These are phyloP conservation scores for Erebia palarica DNA, from an alignment of 2,888 invertebrate species.

Conservation along the genomic window DNA sequence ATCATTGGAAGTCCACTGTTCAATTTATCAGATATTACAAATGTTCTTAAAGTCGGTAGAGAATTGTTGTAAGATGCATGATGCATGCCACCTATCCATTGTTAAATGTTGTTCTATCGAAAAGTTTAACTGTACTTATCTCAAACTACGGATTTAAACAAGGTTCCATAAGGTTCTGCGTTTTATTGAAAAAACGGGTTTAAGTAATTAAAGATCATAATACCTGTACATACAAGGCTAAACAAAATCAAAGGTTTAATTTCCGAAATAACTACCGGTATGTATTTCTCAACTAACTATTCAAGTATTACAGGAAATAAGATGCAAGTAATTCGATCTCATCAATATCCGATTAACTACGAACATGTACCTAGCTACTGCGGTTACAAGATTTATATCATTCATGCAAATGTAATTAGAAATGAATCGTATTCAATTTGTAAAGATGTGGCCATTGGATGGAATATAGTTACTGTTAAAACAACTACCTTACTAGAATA, in stretches of 20 bases:
- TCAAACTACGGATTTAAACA: no score
- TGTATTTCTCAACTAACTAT: slow-evolving; percentile 7
- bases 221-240: background rate
- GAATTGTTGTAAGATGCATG: no score
- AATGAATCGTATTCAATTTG: background rate
- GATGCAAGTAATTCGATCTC: slow-evolving; percentile 12
- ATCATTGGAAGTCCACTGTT: no score
- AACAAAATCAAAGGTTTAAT: background rate
- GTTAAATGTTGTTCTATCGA: no score
- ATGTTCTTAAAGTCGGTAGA: no score
- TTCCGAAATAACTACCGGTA: slow-evolving; percentile 12
- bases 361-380: slow-evolving; percentile 2
- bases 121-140: no score
- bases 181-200: background rate
- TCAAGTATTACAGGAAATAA: slow-evolving; percentile 12
- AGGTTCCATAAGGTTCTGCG: background rate
- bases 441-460: background rate
- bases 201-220: no score
- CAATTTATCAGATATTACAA: no score
- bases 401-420: background rate
- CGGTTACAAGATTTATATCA: slow-evolving; percentile 9
- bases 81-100: no score
- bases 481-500: background rate
- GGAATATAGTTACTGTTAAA: background rate
- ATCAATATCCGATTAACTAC: slow-evolving; percentile 12